These are phyloP conservation scores for Diorhabda sublineata DNA, from an alignment of 1,140 invertebrate species.

Conservation along the genomic window DNA sequence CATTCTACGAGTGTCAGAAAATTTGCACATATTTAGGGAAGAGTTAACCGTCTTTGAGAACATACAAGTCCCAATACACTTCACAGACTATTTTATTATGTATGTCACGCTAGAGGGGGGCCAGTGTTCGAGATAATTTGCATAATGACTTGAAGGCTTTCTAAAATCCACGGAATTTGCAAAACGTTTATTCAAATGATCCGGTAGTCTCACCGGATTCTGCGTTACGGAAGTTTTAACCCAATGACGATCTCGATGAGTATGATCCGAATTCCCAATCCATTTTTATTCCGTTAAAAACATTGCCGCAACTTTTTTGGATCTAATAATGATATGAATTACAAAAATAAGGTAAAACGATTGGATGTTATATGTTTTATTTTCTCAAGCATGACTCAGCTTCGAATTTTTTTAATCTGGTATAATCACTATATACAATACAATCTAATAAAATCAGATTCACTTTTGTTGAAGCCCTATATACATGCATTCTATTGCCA, in stretches of 20 bases:
- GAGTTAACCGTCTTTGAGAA: conserved; percentile 9
- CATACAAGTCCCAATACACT: conserved; percentile 18
- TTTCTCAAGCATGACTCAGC: no score
- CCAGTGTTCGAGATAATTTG: conserved; percentile 29
- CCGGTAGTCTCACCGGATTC: conserved; percentile 22
- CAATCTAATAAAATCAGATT: no score
- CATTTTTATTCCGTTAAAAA: conserved; percentile 16
- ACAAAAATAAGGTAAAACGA: no score
- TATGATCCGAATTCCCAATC: background rate
- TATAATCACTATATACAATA: no score
- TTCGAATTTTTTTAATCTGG: no score
- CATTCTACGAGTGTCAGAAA: background rate
- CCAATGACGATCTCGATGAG: background rate
- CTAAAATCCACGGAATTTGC: conserved; percentile 35
- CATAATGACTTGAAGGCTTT: conserved; percentile 32
- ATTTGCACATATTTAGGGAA: background rate
- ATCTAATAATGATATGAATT: no score
- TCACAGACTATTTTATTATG: conserved; percentile 25
- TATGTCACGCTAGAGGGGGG: conserved; percentile 29
- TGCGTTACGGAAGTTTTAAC: conserved; percentile 11
- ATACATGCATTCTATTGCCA: no score
- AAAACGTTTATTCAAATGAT: conserved; percentile 36
- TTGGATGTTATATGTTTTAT: no score
- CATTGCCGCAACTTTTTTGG: background rate
- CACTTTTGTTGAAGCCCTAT: no score